Percentiles rank a stretch among this genome's conserved stretches.
Conservation (phyloP, 1,140 invertebrate genomes). For the Catajapyx aquilonaris region DNA sequence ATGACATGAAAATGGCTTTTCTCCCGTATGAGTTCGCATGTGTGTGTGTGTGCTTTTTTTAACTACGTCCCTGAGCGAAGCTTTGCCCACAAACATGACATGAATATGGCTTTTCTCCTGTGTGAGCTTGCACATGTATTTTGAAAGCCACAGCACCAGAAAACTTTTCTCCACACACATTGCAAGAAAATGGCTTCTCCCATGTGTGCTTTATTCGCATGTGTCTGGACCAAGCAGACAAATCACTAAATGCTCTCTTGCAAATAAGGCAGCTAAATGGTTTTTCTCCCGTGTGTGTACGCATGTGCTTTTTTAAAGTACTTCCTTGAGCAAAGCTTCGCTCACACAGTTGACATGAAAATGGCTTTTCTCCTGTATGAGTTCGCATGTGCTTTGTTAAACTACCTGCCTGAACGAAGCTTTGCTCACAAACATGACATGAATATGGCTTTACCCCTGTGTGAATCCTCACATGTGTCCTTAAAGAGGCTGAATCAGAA, state of each 20-base stretch:
- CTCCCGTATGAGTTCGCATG: no score
- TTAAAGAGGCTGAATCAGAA: neutral
- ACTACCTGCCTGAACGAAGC: constrained; percentile 11
- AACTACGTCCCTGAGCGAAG: no score
- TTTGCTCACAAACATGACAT: neutral
- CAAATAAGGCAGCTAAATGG: no score
- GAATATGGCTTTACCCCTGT: neutral
- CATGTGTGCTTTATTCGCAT: no score
- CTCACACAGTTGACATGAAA: constrained; percentile 21
- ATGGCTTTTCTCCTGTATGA: no score
- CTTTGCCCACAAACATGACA: no score
- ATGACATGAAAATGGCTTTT: no score
- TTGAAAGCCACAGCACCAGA: constrained; percentile 3
- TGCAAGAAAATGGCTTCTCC: constrained; percentile 23
- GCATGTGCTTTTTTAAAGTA: constrained; percentile 29
- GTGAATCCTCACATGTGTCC: neutral
- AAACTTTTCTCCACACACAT: constrained; percentile 20
- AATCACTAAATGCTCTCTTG: no score
- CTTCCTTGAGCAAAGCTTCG: constrained; percentile 22
- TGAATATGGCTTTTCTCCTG: no score
- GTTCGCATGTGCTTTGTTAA: constrained; percentile 25
- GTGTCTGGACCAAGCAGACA: no score
- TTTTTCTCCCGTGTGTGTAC: no score
- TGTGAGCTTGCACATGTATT: constrained; percentile 15
- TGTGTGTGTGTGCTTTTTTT: no score